Percentiles rank a stretch among this genome's conserved stretches.
phyloP scores from a whole-genome alignment of 2,888 invertebrate genomes.

The Aleiodes alternator region DNA sequence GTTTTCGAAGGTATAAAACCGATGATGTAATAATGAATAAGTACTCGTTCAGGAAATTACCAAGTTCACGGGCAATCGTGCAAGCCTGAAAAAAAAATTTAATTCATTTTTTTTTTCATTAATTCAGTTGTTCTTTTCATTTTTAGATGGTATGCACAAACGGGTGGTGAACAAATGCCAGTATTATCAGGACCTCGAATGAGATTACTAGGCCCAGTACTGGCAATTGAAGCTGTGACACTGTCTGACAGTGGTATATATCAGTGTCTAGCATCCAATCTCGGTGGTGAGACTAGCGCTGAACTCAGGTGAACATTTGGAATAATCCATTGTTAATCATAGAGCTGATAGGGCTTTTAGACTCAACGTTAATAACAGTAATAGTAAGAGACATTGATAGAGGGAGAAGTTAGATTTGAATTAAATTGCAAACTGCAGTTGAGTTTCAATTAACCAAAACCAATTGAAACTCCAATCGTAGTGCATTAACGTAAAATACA shows the following conservation, averaged over 20 bases:
- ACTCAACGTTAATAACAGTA: slow-evolving; percentile 19
- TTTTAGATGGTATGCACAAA: slow-evolving; percentile 82
- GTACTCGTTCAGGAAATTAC: too few species aligned
- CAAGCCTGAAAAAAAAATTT: too few species aligned
- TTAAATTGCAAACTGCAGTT: slow-evolving; percentile 19
- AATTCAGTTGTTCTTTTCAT: slow-evolving; percentile 36
- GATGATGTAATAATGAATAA: too few species aligned
- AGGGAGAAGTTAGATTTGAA: not conserved
- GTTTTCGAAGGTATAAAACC: not conserved
- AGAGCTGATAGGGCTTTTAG: slow-evolving; percentile 14
- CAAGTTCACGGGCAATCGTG: too few species aligned
- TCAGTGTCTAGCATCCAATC: slow-evolving; percentile 83
- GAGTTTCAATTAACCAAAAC: slow-evolving; percentile 31
- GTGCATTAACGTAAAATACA: slow-evolving; percentile 7
- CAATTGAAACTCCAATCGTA: slow-evolving; percentile 25
- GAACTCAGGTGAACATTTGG: slow-evolving; percentile 77
- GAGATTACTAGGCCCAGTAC: slow-evolving; percentile 81
- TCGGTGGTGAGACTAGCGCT: slow-evolving; percentile 83
- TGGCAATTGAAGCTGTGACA: slow-evolving; percentile 84
- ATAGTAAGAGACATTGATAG: not conserved
- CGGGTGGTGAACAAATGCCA: slow-evolving; percentile 80
- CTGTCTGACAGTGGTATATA: slow-evolving; percentile 83
- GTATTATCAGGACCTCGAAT: slow-evolving; percentile 81
- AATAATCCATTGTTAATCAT: slow-evolving; percentile 31
- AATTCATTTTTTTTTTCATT: not conserved